phyloP scores from a whole-genome alignment of 2,113 vertebrate genomes.

The Trichechus manatus region DNA sequence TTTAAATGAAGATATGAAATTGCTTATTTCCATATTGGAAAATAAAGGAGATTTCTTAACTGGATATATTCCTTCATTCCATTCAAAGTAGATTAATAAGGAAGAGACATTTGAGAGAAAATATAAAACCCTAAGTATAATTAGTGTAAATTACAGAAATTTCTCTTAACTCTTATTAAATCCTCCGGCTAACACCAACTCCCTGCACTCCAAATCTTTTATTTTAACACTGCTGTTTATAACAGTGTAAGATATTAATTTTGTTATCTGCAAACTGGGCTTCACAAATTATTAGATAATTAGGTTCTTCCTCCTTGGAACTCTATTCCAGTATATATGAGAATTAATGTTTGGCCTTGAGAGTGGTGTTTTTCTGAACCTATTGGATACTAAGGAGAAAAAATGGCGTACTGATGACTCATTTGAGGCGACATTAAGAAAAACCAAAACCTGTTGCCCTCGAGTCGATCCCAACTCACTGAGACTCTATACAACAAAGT shows the following conservation, averaged over 20 bases:
- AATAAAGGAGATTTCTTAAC: conserved; percentile 31
- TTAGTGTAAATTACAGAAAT: conserved; percentile 29
- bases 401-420: background rate
- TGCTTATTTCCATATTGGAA: conserved; percentile 55
- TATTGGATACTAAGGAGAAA: background rate
- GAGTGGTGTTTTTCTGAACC: conserved; percentile 23
- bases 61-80: background rate
- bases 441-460: background rate
- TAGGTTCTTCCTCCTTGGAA: background rate
- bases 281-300: conserved; percentile 27
- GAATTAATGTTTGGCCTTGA: background rate
- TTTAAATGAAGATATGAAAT: conserved; percentile 18
- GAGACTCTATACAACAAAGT: background rate
- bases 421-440: background rate
- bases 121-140: conserved; percentile 44
- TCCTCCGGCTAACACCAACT: background rate
- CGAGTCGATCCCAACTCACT: background rate
- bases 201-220: background rate
- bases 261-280: background rate
- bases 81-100: conserved; percentile 43
- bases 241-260: background rate
- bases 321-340: background rate
- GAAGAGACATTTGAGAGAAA: background rate
- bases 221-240: background rate
- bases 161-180: conserved; percentile 31